Percentiles rank a stretch among this genome's conserved stretches.
Evolutionary conservation across 1,140 invertebrate genomes (phyloP).

Genomic region (Sinonovacula constricta): DNA sequence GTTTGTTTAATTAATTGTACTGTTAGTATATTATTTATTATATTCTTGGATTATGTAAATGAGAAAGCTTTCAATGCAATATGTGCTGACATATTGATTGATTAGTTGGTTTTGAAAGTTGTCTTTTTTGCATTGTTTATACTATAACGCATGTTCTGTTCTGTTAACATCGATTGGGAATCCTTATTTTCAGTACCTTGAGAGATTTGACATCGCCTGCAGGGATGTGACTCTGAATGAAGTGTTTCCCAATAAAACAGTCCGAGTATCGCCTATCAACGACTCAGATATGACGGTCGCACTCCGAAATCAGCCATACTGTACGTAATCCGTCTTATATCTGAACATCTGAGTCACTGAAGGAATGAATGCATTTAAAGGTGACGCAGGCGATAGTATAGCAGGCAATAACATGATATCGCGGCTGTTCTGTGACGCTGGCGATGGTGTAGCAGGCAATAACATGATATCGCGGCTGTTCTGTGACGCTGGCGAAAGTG

Average conservation of each 20-base stretch:
- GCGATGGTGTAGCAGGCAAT: constrained; percentile 7
- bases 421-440: too few relatives aligned
- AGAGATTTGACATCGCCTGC: constrained; percentile 5
- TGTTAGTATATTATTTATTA: background rate
- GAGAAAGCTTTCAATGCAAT: too few relatives aligned
- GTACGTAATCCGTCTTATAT: background rate
- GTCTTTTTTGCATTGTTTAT: background rate
- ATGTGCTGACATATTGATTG: background rate
- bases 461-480: too few relatives aligned
- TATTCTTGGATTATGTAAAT: background rate
- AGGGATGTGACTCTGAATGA: constrained; percentile 17
- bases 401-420: too few relatives aligned
- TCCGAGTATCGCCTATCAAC: constrained; percentile 52
- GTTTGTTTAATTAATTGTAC: background rate
- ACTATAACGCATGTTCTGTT: background rate
- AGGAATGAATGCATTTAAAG: background rate
- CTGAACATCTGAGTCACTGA: constrained; percentile 7
- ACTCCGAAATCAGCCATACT: too few relatives aligned
- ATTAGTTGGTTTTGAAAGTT: background rate
- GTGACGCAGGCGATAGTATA: too few relatives aligned
- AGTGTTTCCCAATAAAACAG: constrained; percentile 32
- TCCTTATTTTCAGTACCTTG: constrained; percentile 1
- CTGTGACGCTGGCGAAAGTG: too few relatives aligned
- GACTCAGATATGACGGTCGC: constrained; percentile 18
- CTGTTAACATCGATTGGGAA: background rate